Conservation (phyloP, 2,797 vertebrate genomes). For the Aplochiton taeniatus region DNA sequence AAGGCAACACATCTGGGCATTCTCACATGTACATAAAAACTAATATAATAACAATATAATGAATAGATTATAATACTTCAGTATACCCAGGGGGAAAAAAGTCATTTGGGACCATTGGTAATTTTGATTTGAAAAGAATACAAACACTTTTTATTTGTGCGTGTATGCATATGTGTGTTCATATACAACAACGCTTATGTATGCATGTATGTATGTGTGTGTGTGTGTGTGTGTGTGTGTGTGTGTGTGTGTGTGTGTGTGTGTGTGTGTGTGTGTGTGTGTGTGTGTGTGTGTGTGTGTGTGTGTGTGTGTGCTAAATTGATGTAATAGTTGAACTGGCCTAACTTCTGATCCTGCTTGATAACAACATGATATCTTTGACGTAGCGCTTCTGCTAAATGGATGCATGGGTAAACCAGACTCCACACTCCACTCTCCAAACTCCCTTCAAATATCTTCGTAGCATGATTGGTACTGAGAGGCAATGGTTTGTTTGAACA, state of each 20-base stretch:
- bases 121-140: constrained; percentile 21
- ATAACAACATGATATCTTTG: too few relatives aligned
- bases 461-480: too few relatives aligned
- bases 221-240: too few relatives aligned
- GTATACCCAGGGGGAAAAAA: constrained; percentile 45
- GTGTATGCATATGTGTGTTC: constrained; percentile 9
- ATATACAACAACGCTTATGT: too few relatives aligned
- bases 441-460: too few relatives aligned
- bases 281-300: constrained; percentile 14
- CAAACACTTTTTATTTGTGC: neutral
- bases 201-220: neutral
- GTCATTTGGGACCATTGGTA: constrained; percentile 39
- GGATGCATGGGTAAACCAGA: too few relatives aligned
- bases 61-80: constrained; percentile 56
- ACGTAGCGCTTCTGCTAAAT: too few relatives aligned
- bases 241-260: too few relatives aligned
- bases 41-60: constrained; percentile 67
- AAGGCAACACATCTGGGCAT: constrained; percentile 71
- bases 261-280: constrained; percentile 10
- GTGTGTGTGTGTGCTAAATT: neutral
- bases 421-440: too few relatives aligned
- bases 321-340: too few relatives aligned
- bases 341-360: too few relatives aligned
- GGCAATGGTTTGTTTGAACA: too few relatives aligned
- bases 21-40: constrained; percentile 73